Base-by-base conservation (phyloP, 2,797 vertebrate genomes). In the Hapalemur alaotrensis region DNA sequence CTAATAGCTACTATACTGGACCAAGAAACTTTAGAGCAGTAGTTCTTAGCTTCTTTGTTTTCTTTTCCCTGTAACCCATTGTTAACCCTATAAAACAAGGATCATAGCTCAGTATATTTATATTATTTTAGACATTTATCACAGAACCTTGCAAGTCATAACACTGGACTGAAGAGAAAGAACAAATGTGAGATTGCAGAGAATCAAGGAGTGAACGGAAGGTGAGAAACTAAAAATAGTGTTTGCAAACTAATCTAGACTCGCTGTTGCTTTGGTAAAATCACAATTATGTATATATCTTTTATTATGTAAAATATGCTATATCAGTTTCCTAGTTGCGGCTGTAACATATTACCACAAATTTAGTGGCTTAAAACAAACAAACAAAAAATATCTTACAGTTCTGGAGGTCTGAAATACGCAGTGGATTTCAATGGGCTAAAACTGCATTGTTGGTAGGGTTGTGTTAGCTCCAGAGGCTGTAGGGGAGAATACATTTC, bases 111-210 rank as follows among this genome's bases (percentile, higher is more conserved):
- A 30, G 7, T 30, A 35, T 50, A 35, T 69, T 28, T 54, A 48
- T 84, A 54, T 87, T 28, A 48, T 83, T 46, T 59, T 73, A 86
- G 70, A 32, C 18, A n/a, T 89, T 63, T 79, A 54, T 65, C 35
- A 79, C 18, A 32, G 41, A 46, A 72, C 38, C 5, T 70, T 18
- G 11, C 20, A 76, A 61, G 54, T 3, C 38, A 23, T 78, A 25
- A 79, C 61, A 84, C 23, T 32, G 4, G 13, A 18, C 35, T 46
- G 18, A 83, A 41, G 63, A 61, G 6, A 18, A 41, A 35, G 43
- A 79, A 32, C 11, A 23, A n/a, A 17, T 43, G 9, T 41, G 25
- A 75, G 28, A 57, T 17, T 11, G 5, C 5, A 61, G 23, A 91
- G 88, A 85, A 32, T 1, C 25, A 28, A 30, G 32, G 73, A 18